Evolutionary conservation across 2,113 vertebrate species (phyloP).

Genomic region (Chitala chitala): DNA sequence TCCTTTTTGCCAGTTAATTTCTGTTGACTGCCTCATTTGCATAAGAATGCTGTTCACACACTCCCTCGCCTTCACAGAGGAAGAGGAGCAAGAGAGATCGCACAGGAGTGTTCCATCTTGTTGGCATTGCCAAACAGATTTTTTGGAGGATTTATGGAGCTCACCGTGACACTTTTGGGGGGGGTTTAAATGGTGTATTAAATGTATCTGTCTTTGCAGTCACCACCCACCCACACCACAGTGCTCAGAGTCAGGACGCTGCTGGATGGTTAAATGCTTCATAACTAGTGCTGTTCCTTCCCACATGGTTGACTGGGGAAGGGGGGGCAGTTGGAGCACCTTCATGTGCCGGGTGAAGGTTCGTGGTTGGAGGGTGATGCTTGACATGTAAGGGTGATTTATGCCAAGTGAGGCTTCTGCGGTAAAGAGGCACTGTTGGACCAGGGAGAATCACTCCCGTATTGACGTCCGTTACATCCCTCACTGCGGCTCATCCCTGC

Average conservation of each 20-base stretch:
- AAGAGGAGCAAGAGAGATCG: not conserved
- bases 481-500: conserved; percentile 57
- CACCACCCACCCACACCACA: conserved; percentile 26
- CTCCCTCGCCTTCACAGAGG: not conserved
- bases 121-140: conserved; percentile 50
- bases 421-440: conserved; percentile 57
- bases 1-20: not conserved
- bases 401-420: conserved; percentile 59
- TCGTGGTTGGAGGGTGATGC: conserved; percentile 50
- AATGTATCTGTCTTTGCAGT: conserved; percentile 40
- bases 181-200: conserved; percentile 42
- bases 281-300: not conserved
- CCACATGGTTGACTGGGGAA: conserved; percentile 33
- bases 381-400: conserved; percentile 48
- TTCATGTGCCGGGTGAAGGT: conserved; percentile 47
- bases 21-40: not conserved
- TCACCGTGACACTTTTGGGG: conserved; percentile 41
- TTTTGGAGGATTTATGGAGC: conserved; percentile 44
- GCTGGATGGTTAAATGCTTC: conserved; percentile 31
- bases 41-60: not conserved
- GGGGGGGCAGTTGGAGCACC: conserved; percentile 35
- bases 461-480: conserved; percentile 69
- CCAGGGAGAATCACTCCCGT: conserved; percentile 62
- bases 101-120: conserved; percentile 38
- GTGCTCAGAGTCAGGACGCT: not conserved